Evolutionary conservation across 1,140 invertebrate genomes (phyloP), one percentile per base, ranked within the genome.

Genomic region (Cylas formicarius): DNA sequence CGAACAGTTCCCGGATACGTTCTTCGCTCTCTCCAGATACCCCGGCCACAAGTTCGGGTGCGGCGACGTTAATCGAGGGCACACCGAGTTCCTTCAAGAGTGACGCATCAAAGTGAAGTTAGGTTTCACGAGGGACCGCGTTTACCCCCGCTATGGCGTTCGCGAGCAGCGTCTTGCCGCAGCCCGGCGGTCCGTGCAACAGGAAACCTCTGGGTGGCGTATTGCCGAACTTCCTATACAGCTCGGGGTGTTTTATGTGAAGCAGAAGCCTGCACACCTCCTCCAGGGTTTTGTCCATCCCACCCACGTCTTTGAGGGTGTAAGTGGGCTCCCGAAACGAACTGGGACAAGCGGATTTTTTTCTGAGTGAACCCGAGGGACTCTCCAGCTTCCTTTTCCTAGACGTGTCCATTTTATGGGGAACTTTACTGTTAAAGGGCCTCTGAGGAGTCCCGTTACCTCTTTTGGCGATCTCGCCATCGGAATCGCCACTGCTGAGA

Each of bases 1-100:
- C 82, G 72, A 98, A 98, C 3, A 97, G 61, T 45, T 93, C 82
- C 43, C 93, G 73, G 38, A 98, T 89, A 52, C 89, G 78, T 56
- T 89, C 82, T 71, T 98, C 95, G 9, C 89, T 95, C 64, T 97
- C 93, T 0, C 94, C 52, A 2, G 92, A 95, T 50, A 97, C 78
- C 10, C 94, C 93, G n/a, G 84, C 86, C 18, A 98, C 80, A 27
- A 98, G 63, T 68, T 97, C 91, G 2, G 94, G 90, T 0, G 88
- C 88, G 28, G 86, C 78, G 4, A 96, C 78, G 68, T 88, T 85
- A 8, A 97, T 62, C 16, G 96, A 65, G 1, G 90, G 86, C 35
- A 96, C 59, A 42, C 70, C 61, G 27, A 82, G 53, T 70, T 82
- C 77, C 75, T 78, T 24, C 10, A 52, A 55, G 21, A 44, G 48